Evolutionary conservation across 2,888 invertebrate species (phyloP).

Genomic region (Pachydiplax longipennis): DNA sequence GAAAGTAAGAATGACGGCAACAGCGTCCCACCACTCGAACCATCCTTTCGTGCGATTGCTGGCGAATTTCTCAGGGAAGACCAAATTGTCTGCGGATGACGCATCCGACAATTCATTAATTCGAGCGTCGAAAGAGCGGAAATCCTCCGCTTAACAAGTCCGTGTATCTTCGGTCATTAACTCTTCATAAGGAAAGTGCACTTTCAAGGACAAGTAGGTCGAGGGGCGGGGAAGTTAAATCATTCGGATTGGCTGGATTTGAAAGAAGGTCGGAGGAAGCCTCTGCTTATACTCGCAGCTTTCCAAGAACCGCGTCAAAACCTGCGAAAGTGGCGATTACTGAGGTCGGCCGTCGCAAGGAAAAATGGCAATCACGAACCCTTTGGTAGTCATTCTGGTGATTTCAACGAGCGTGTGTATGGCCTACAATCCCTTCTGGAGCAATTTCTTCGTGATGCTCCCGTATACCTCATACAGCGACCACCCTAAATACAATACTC

Average conservation of each 20-base stretch:
- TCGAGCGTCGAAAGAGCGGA: too few species aligned
- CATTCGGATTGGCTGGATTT: background rate
- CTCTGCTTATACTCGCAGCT: background rate
- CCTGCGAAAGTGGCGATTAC: background rate
- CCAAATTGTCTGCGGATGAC: too few species aligned
- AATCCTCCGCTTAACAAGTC: too few species aligned
- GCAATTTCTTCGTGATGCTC: background rate
- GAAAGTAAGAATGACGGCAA: too few species aligned
- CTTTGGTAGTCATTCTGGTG: background rate
- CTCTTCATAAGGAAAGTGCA: background rate
- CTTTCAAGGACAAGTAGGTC: background rate
- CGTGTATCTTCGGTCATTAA: background rate
- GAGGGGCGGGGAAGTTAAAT: background rate
- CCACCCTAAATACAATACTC: too few species aligned
- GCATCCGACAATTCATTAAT: too few species aligned
- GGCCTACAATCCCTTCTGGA: background rate
- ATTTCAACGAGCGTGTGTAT: background rate
- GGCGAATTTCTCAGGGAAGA: too few species aligned
- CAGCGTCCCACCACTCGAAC: too few species aligned
- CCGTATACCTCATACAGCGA: background rate
- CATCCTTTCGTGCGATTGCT: too few species aligned
- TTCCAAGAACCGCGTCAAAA: background rate
- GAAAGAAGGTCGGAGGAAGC: slow-evolving; percentile 13
- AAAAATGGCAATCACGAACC: background rate
- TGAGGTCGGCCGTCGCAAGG: background rate